Conservation (phyloP, 2,797 vertebrate species). For the Microcaecilia unicolor region DNA sequence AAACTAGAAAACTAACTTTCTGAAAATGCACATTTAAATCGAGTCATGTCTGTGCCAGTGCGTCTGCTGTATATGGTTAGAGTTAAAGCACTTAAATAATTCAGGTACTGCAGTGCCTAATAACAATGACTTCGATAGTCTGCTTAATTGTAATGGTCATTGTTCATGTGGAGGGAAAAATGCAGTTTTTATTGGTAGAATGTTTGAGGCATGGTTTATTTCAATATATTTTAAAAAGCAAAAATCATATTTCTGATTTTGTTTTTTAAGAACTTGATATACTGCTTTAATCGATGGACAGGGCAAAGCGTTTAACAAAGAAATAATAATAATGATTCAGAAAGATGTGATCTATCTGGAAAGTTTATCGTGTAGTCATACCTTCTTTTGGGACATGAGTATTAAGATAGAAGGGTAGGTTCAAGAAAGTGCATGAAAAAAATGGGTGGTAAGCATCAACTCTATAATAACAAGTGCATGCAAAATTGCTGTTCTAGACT, state of each 20-base stretch:
- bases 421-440: too few species aligned
- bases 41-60: not conserved
- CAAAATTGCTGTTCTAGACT: too few species aligned
- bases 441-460: too few species aligned
- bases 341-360: constrained; percentile 11
- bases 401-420: too few species aligned
- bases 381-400: constrained; percentile 21
- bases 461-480: too few species aligned
- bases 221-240: constrained; percentile 44
- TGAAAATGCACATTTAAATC: not conserved
- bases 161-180: constrained; percentile 11
- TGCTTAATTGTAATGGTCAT: constrained; percentile 9
- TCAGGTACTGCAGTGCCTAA: not conserved
- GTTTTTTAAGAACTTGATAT: too few species aligned
- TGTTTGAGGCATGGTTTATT: constrained; percentile 31
- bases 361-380: constrained; percentile 10
- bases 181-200: too few species aligned
- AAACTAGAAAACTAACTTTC: constrained; percentile 11
- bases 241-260: constrained; percentile 20
- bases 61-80: not conserved
- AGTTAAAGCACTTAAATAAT: not conserved
- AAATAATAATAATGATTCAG: too few species aligned
- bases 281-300: too few species aligned
- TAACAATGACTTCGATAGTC: too few species aligned
- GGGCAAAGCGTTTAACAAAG: too few species aligned